These are phyloP conservation scores for Cyrtodaria siliqua DNA, from an alignment of 2,888 invertebrate species.

Conservation along the genomic window DNA sequence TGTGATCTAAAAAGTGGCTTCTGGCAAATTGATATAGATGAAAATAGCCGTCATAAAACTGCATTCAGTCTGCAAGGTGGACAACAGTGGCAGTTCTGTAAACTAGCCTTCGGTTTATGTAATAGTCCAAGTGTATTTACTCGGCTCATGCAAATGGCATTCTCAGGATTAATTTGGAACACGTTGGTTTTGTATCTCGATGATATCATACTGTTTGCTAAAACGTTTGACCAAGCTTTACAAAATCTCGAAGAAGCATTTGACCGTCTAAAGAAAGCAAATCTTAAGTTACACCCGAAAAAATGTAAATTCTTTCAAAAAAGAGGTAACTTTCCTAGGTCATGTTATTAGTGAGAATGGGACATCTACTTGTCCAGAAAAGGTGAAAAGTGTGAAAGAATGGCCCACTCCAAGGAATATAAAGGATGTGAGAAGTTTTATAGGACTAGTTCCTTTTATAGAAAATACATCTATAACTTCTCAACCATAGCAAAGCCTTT, in stretches of 20 bases:
- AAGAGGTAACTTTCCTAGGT: slow-evolving; percentile 9
- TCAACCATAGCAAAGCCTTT: slow-evolving; percentile 1
- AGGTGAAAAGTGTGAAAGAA: not conserved
- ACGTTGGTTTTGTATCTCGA: slow-evolving; percentile 19
- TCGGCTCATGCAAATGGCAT: not conserved
- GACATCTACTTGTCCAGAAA: not conserved
- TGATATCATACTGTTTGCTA: not conserved
- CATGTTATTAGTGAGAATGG: slow-evolving; percentile 3
- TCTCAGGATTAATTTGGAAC: not conserved
- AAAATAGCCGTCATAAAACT: not conserved
- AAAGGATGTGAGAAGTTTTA: not conserved
- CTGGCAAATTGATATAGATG: slow-evolving; percentile 2
- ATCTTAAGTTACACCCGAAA: slow-evolving; percentile 46
- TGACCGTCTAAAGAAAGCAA: not conserved
- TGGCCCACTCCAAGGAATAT: not conserved
- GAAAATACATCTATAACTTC: not conserved
- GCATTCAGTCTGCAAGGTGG: slow-evolving; percentile 2
- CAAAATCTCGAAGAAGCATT: not conserved
- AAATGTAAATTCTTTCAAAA: too few relatives aligned
- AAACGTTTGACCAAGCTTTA: not conserved
- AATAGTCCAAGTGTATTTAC: slow-evolving; percentile 1
- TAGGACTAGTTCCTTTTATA: not conserved
- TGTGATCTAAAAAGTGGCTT: not conserved
- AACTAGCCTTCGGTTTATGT: not conserved
- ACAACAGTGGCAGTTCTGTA: slow-evolving; percentile 2